Evolutionary conservation across 2,113 vertebrate genomes (phyloP).

Genomic region (Syrmaticus mikado): DNA sequence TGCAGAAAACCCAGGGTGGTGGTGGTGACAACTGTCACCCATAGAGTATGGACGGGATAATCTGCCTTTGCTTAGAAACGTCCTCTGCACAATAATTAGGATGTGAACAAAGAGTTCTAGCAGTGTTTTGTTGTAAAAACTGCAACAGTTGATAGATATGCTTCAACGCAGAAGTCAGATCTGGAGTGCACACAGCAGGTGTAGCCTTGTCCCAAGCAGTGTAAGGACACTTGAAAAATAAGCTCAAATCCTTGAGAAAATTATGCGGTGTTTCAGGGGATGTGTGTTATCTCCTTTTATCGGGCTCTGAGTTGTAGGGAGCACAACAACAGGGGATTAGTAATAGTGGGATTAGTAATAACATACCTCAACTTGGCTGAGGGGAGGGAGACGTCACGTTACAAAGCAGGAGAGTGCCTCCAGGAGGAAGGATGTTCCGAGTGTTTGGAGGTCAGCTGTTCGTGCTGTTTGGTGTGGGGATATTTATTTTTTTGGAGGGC

Average conservation of each 20-base stretch:
- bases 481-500: neutral
- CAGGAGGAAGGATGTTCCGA: neutral
- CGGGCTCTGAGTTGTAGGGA: conserved; percentile 27
- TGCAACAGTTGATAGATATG: neutral
- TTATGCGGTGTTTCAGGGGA: conserved; percentile 38
- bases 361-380: neutral
- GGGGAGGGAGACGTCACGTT: neutral
- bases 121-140: neutral
- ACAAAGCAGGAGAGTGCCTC: neutral
- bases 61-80: neutral
- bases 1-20: neutral
- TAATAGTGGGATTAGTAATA: conserved; percentile 52
- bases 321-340: conserved; percentile 1
- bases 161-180: neutral
- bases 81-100: neutral
- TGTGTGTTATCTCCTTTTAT: conserved; percentile 44
- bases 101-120: neutral
- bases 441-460: neutral
- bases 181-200: neutral
- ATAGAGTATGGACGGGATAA: neutral
- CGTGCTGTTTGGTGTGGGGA: neutral
- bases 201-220: neutral
- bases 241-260: conserved; percentile 49
- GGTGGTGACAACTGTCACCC: neutral
- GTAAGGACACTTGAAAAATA: conserved; percentile 37